phyloP scores from a whole-genome alignment of 1,140 invertebrate species.

The Hormaphis cornu region DNA sequence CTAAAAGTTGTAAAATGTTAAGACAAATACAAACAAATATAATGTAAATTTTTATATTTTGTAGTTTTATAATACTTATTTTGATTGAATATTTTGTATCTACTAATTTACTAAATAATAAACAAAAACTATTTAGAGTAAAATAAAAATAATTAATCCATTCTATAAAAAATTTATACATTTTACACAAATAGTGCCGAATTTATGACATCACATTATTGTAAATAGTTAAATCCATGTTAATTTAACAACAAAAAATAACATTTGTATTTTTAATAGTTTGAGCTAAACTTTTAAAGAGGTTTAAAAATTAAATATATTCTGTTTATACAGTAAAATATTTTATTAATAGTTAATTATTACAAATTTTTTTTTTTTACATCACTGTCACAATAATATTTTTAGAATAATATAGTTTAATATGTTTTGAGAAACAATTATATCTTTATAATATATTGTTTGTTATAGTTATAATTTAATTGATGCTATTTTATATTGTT shows the following conservation, averaged over 20 bases:
- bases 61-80: background rate
- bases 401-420: background rate
- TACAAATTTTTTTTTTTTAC: too few relatives aligned
- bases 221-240: background rate
- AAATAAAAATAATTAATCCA: too few relatives aligned
- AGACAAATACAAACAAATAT: background rate
- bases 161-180: too few relatives aligned
- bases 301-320: background rate
- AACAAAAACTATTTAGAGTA: background rate
- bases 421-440: background rate
- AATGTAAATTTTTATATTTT: background rate
- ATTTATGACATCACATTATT: background rate
- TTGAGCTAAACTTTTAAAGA: background rate
- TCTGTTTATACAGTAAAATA: too few relatives aligned
- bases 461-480: background rate
- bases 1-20: too few relatives aligned
- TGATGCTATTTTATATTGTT: background rate
- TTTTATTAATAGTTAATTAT: too few relatives aligned
- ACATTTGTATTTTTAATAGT: background rate
- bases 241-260: constrained; percentile 10
- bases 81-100: too few relatives aligned
- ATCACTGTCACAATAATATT: too few relatives aligned
- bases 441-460: background rate
- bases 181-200: background rate
- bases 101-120: background rate